Evolutionary conservation across 2,888 invertebrate genomes (phyloP).

Genomic region (Microctonus hyperodae): DNA sequence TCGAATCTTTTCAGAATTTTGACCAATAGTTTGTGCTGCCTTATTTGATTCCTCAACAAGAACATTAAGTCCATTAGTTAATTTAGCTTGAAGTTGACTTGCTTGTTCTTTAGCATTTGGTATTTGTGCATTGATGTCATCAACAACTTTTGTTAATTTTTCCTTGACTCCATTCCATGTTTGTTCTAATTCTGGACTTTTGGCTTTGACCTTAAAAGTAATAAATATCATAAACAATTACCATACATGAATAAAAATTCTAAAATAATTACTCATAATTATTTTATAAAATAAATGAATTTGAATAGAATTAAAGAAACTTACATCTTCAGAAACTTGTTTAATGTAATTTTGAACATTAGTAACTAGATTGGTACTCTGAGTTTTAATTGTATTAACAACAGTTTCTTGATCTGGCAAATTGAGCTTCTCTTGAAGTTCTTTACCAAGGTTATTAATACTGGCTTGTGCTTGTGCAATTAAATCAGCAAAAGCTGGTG

Average conservation of each 20-base stretch:
- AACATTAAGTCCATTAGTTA: constrained; percentile 52
- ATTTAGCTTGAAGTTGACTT: constrained; percentile 50
- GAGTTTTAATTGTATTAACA: constrained; percentile 47
- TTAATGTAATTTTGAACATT: constrained; percentile 49
- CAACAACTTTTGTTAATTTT: constrained; percentile 49
- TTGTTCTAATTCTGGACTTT: constrained; percentile 55
- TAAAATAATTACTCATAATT: too few relatives aligned
- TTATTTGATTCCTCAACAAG: constrained; percentile 55
- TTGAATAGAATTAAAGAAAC: constrained; percentile 6
- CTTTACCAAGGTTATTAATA: constrained; percentile 47
- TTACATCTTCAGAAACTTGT: constrained; percentile 51
- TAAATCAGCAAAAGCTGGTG: constrained; percentile 42
- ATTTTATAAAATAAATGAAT: neutral
- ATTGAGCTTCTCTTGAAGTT: constrained; percentile 49
- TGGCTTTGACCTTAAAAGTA: constrained; percentile 55
- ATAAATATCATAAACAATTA: neutral
- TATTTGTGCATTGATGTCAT: constrained; percentile 52
- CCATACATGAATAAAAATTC: neutral
- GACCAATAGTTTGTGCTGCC: constrained; percentile 48
- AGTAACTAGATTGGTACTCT: constrained; percentile 47
- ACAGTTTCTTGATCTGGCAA: constrained; percentile 50
- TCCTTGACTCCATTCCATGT: constrained; percentile 50
- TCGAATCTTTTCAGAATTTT: constrained; percentile 53
- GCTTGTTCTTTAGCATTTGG: constrained; percentile 56
- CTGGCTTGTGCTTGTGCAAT: constrained; percentile 50